phyloP scores from a whole-genome alignment of 2,113 vertebrate species.

The Miniopterus natalensis region DNA sequence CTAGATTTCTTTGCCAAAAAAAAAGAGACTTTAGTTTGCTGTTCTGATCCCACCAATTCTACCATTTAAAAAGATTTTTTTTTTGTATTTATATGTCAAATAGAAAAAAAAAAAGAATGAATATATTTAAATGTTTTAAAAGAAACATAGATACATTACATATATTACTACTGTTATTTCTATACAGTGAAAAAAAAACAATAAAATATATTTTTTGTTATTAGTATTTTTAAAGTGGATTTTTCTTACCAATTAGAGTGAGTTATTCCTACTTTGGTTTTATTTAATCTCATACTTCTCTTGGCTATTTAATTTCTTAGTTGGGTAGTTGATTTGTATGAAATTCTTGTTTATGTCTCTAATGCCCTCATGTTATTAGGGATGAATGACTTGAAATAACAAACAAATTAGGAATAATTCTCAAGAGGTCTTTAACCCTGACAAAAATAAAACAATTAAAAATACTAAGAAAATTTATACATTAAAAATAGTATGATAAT shows the following conservation, averaged over 20 bases:
- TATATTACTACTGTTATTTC: background rate
- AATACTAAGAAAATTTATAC: background rate
- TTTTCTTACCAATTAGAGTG: background rate
- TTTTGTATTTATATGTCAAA: background rate
- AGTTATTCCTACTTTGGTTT: background rate
- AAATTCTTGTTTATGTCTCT: slow-evolving; percentile 27
- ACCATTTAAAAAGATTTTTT: background rate
- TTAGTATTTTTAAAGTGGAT: background rate
- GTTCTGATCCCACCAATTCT: background rate
- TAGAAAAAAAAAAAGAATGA: background rate
- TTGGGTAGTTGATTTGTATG: slow-evolving; percentile 13
- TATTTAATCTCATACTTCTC: background rate
- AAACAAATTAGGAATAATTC: slow-evolving; percentile 28
- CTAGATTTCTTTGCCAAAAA: background rate
- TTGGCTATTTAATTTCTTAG: background rate
- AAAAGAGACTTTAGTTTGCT: background rate
- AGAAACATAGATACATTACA: background rate
- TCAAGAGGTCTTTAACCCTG: background rate
- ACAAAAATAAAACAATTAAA: slow-evolving; percentile 18
- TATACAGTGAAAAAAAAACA: background rate
- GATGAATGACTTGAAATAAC: slow-evolving; percentile 26
- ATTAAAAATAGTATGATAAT: background rate
- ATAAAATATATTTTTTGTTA: background rate
- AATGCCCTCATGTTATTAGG: background rate
- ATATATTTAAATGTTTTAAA: background rate